A percentile compares a stretch with the other conserved stretches of the same genome.
Conservation (phyloP, 1,140 invertebrate species). For the Plodia interpunctella region DNA sequence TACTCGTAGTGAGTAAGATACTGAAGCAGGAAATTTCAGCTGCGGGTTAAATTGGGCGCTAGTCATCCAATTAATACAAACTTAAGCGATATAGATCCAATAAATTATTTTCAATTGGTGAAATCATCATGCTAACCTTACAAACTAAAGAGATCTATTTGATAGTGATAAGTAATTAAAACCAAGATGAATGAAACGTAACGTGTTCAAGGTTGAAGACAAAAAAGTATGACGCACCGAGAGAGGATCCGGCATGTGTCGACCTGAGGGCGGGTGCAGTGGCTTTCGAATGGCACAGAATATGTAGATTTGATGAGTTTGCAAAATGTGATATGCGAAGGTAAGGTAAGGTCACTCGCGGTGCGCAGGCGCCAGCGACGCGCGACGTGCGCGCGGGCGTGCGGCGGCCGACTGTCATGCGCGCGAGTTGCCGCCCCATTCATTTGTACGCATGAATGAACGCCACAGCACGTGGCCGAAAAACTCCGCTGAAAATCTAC, state of each 20-base stretch:
- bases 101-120: conserved; percentile 48
- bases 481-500: conserved; percentile 49
- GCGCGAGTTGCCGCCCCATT: conserved; percentile 39
- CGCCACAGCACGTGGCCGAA: conserved; percentile 53
- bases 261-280: conserved; percentile 18
- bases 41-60: conserved; percentile 20
- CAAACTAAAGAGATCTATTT: conserved; percentile 20
- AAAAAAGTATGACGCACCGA: conserved; percentile 48
- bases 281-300: conserved; percentile 19
- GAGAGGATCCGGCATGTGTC: conserved; percentile 38
- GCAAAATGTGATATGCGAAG: background rate
- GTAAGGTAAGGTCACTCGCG: conserved; percentile 31
- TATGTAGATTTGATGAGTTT: conserved; percentile 5
- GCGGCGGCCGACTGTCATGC: conserved; percentile 54
- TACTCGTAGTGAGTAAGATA: conserved; percentile 16
- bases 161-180: conserved; percentile 23
- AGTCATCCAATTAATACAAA: conserved; percentile 38
- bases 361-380: conserved; percentile 32
- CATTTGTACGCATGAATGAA: conserved; percentile 63
- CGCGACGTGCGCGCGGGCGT: conserved; percentile 50
- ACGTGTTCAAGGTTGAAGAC: conserved; percentile 51
- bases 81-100: conserved; percentile 34
- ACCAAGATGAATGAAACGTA: conserved; percentile 35
- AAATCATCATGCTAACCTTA: conserved; percentile 24
- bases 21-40: conserved; percentile 18